Evolutionary conservation across 2,888 invertebrate species (phyloP).

Genomic region (Arge pagana): DNA sequence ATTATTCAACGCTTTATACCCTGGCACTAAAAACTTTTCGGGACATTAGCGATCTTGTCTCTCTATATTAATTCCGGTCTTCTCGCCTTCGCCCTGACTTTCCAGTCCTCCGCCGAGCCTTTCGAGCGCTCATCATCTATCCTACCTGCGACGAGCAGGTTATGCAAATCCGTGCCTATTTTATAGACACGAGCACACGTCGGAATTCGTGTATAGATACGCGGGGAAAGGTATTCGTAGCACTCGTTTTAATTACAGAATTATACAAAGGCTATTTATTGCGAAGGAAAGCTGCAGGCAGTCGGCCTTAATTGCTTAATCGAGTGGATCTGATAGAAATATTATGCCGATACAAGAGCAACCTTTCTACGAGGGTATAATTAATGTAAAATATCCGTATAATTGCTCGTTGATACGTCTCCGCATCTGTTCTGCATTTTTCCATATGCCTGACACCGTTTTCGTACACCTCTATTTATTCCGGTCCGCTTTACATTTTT

Average conservation of each 20-base stretch:
- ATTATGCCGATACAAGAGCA: constrained; percentile 33
- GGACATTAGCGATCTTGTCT: constrained; percentile 48
- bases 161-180: constrained; percentile 44
- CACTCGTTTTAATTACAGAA: constrained; percentile 35
- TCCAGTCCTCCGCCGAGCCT: neutral
- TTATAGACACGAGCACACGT: neutral
- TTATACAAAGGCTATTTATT: constrained; percentile 31
- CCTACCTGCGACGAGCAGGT: constrained; percentile 43
- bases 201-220: neutral
- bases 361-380: constrained; percentile 30
- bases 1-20: constrained; percentile 35
- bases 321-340: constrained; percentile 38
- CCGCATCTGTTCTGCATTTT: constrained; percentile 17
- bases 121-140: neutral
- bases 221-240: constrained; percentile 11
- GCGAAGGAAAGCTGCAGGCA: constrained; percentile 20
- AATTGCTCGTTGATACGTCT: constrained; percentile 28
- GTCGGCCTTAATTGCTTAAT: constrained; percentile 39
- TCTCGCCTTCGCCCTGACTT: neutral
- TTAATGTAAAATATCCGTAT: constrained; percentile 36
- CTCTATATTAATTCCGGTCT: constrained; percentile 29
- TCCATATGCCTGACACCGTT: neutral
- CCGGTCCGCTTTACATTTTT: neutral
- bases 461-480: neutral
- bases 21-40: constrained; percentile 42